Evolutionary conservation across 2,113 vertebrate genomes (phyloP).

Genomic region (Stegastes partitus): DNA sequence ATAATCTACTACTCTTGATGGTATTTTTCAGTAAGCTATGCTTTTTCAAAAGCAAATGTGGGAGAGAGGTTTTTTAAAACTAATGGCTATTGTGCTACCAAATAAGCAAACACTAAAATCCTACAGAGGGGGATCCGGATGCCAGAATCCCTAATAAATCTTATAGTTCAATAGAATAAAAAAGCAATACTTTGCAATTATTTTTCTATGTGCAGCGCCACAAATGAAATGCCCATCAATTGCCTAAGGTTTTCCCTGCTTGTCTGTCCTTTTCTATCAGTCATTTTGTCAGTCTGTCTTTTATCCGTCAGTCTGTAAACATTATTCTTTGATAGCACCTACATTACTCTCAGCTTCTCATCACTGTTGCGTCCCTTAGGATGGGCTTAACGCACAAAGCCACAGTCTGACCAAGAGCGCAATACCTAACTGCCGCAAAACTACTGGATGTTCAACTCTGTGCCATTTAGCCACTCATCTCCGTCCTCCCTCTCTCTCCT

Average conservation of each 20-base stretch:
- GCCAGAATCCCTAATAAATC: conserved; percentile 84
- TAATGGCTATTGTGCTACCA: conserved; percentile 86
- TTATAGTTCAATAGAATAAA: conserved; percentile 85
- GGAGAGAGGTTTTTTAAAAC: conserved; percentile 74
- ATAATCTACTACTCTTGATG: conserved; percentile 82
- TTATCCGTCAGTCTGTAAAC: conserved; percentile 74
- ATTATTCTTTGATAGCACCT: conserved; percentile 71
- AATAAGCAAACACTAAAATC: conserved; percentile 86
- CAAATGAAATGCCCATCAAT: conserved; percentile 77
- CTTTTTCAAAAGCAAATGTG: conserved; percentile 81
- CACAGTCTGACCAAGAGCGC: conserved; percentile 19
- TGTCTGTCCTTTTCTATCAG: conserved; percentile 41
- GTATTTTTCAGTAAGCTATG: conserved; percentile 78
- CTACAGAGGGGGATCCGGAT: conserved; percentile 83
- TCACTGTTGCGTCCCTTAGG: conserved; percentile 1
- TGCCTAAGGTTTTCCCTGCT: conserved; percentile 54
- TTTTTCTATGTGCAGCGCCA: conserved; percentile 81
- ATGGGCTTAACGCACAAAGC: conserved; percentile 17
- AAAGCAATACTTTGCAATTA: conserved; percentile 81
- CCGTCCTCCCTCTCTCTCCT: conserved; percentile 47
- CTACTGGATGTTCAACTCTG: conserved; percentile 31
- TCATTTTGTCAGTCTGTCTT: conserved; percentile 52
- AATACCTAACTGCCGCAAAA: conserved; percentile 15
- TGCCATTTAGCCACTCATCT: conserved; percentile 47
- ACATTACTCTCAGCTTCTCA: conserved; percentile 45